Base-by-base conservation (phyloP, 2,797 vertebrate species). In the Bradypodion ventrale region DNA sequence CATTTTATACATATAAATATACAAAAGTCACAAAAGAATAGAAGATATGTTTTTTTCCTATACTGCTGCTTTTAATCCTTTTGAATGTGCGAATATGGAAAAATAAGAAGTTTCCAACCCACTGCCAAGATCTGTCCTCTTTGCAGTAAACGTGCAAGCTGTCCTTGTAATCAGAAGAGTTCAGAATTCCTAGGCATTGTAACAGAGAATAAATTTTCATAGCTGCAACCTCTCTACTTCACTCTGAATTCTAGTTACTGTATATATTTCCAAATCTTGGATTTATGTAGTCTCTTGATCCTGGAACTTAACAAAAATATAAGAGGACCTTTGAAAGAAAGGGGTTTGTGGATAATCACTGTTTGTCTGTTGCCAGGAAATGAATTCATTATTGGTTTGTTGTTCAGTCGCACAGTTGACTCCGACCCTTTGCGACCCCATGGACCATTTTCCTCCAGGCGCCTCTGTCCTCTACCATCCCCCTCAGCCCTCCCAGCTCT, bases 201-300 rank as follows among this genome's bases (percentile, higher is more conserved):
- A 86, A 49, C 12, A 70, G 68, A 42, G n/a, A 4, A 27, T 16
- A 68, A 52, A 59, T 15, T 29, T 37, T 83, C 2, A 37, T 66
- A 83, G 77, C 4, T 63, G 52, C 1, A 7, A 6, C 25, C n/a
- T 88, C 7, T 42, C 85, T 65, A 70, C 42, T 65, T 52, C 52
- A 62, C 15, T 76, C 0, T 3, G 0, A 0, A 79, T 80, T 44
- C 7, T 5, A 84, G 46, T 83, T 74, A 44, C 16, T n/a, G 8
- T 44, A n/a, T 27, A n/a, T 56, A 80, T 23, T 83, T 87, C 52
- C 62, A 85, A 35, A 16, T 1, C 27, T 29, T 49, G n/a, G 0
- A 85, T 86, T 87, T 89, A 42, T 46, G 81, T 13, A 7, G 27
- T 15, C 12, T 87, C 90, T 25, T 1, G 73, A 78, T 72, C 87